Percentiles rank a stretch among this genome's conserved stretches.
These are phyloP conservation scores for Pampus argenteus DNA, from an alignment of 2,797 vertebrate genomes.

Conservation along the genomic window DNA sequence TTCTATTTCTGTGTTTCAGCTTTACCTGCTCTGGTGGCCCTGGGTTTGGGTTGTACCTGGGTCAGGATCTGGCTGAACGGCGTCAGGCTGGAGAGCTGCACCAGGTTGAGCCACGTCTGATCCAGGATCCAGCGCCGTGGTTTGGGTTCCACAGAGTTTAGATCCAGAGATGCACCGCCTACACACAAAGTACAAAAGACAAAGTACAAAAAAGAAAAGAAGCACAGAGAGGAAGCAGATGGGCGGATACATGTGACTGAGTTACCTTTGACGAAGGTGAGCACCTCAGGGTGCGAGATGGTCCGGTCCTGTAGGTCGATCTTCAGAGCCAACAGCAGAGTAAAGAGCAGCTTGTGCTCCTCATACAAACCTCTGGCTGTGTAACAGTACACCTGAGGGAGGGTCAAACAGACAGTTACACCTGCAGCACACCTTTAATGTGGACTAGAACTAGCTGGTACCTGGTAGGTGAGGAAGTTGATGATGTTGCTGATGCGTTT, in stretches of 20 bases:
- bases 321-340: conserved; percentile 88
- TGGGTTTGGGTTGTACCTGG: conserved; percentile 51
- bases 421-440: background rate
- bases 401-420: background rate
- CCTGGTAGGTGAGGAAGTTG: conserved; percentile 86
- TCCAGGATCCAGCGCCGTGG: conserved; percentile 90
- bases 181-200: conserved; percentile 20
- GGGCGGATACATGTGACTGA: too few relatives aligned
- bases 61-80: conserved; percentile 83
- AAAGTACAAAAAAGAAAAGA: background rate
- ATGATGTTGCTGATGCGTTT: conserved; percentile 86
- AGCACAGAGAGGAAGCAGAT: too few relatives aligned
- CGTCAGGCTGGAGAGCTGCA: conserved; percentile 84
- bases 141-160: conserved; percentile 88
- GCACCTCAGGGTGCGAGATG: conserved; percentile 87
- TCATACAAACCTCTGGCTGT: conserved; percentile 87
- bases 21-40: background rate
- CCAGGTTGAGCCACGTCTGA: conserved; percentile 89
- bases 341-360: conserved; percentile 89
- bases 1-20: background rate
- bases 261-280: conserved; percentile 90
- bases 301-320: conserved; percentile 86
- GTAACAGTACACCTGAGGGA: conserved; percentile 85
- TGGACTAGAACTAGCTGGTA: conserved; percentile 22
- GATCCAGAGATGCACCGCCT: conserved; percentile 88